Conservation (phyloP, 2,113 vertebrate genomes). For the Lophotis ruficrista region DNA sequence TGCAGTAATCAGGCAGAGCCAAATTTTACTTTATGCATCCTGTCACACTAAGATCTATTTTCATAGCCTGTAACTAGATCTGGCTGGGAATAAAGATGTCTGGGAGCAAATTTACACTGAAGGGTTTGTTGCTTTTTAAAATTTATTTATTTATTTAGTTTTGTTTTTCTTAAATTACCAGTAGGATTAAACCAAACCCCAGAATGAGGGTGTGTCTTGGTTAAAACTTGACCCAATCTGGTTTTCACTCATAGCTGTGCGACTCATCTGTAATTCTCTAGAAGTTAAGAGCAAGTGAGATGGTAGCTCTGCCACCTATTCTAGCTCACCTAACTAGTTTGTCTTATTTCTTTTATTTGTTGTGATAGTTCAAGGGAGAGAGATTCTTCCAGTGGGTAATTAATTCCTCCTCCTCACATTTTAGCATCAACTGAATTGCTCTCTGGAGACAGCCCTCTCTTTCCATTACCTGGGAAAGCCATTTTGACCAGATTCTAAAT, state of each 20-base stretch:
- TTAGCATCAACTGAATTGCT: not conserved
- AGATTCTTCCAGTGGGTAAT: not conserved
- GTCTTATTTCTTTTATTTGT: not conserved
- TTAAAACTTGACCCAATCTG: not conserved
- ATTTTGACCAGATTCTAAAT: not conserved
- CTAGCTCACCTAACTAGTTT: not conserved
- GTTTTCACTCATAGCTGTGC: not conserved
- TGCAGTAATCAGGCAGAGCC: not conserved
- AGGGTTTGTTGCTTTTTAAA: not conserved
- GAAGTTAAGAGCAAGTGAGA: not conserved
- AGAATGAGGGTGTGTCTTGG: not conserved
- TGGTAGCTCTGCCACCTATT: not conserved
- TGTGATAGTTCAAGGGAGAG: not conserved
- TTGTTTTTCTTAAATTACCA: not conserved
- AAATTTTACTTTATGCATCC: not conserved
- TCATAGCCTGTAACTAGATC: constrained; percentile 6
- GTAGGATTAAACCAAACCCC: not conserved
- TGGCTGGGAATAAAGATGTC: constrained; percentile 2
- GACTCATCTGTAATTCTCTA: not conserved
- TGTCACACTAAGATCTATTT: not conserved
- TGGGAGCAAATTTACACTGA: not conserved
- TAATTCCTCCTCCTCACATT: not conserved
- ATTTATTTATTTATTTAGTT: not conserved
- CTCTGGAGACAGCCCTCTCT: not conserved
- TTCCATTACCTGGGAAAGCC: constrained; percentile 8